These are phyloP conservation scores for Hydra vulgaris DNA, from an alignment of 30 jellyfish, hydroid and myxozoan species.

Conservation along the genomic window DNA sequence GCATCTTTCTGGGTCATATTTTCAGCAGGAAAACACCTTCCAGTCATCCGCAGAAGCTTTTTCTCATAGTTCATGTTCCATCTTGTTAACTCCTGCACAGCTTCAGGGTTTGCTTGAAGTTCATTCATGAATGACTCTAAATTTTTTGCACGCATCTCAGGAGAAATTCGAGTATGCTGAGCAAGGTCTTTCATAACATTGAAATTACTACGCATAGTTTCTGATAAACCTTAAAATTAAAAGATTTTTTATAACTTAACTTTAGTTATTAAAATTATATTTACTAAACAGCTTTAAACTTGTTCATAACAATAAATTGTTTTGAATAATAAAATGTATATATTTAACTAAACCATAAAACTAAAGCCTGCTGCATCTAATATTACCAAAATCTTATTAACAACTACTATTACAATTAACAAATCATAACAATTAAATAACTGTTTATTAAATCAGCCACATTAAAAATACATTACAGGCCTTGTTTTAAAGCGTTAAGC, in stretches of 20 bases:
- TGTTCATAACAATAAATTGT: no score
- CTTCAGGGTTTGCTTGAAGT: slow-evolving; percentile 49
- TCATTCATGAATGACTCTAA: slow-evolving; percentile 40
- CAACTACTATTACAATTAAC: not conserved
- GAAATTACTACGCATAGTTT: slow-evolving; percentile 67
- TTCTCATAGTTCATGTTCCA: slow-evolving; percentile 47
- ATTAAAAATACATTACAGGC: no score
- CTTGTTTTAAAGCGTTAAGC: no score
- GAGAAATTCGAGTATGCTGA: slow-evolving; percentile 76
- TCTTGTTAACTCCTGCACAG: slow-evolving; percentile 37
- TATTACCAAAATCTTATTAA: not conserved
- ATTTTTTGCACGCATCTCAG: slow-evolving; percentile 61
- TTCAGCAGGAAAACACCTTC: slow-evolving; percentile 17
- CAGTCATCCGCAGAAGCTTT: slow-evolving; percentile 17
- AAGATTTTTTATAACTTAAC: not conserved
- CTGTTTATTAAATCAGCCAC: no score
- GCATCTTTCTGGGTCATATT: slow-evolving; percentile 12
- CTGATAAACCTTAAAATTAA: slow-evolving; percentile 58
- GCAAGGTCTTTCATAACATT: slow-evolving; percentile 66
- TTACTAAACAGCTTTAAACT: not conserved
- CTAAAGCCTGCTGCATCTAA: slow-evolving; percentile 1
- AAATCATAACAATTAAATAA: no score
- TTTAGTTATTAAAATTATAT: not conserved
- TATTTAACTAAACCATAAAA: not conserved
- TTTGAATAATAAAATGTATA: no score